phyloP scores from a whole-genome alignment of 2,888 invertebrate species.

The Alcis repandata region DNA sequence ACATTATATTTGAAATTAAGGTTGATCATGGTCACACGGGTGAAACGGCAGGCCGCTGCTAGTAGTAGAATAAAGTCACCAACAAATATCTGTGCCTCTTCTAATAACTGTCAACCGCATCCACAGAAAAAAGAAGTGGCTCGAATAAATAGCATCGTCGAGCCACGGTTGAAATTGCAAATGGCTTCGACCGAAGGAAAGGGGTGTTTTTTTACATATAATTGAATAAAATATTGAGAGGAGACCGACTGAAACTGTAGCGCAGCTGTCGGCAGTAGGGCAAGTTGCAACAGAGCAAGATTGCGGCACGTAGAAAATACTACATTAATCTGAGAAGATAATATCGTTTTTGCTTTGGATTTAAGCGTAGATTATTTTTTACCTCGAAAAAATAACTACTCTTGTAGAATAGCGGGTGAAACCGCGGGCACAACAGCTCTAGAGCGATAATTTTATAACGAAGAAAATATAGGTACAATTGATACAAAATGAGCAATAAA shows the following conservation, averaged over 20 bases:
- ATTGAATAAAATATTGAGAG: conserved; percentile 77
- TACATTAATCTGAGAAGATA: no score
- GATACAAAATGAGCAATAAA: no score
- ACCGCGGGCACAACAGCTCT: no score
- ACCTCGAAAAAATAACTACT: no score
- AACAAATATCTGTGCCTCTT: conserved; percentile 14
- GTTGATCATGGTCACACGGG: no score
- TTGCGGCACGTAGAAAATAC: not conserved
- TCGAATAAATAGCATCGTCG: conserved; percentile 31
- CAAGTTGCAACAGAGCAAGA: not conserved
- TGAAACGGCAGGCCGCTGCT: no score
- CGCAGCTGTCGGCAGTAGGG: conserved; percentile 4
- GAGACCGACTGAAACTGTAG: conserved; percentile 42
- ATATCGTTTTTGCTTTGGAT: no score
- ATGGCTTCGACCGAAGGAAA: conserved; percentile 51
- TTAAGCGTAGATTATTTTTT: no score
- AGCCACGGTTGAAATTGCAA: conserved; percentile 40
- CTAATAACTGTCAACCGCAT: conserved; percentile 39
- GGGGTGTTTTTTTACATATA: conserved; percentile 69
- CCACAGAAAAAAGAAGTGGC: conserved; percentile 19
- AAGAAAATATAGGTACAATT: no score
- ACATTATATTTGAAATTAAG: no score
- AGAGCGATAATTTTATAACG: no score
- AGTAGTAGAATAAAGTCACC: not conserved
- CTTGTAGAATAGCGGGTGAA: no score